These are phyloP conservation scores for Asteroscopus sphinx DNA, from an alignment of 2,888 invertebrate genomes.

Conservation along the genomic window DNA sequence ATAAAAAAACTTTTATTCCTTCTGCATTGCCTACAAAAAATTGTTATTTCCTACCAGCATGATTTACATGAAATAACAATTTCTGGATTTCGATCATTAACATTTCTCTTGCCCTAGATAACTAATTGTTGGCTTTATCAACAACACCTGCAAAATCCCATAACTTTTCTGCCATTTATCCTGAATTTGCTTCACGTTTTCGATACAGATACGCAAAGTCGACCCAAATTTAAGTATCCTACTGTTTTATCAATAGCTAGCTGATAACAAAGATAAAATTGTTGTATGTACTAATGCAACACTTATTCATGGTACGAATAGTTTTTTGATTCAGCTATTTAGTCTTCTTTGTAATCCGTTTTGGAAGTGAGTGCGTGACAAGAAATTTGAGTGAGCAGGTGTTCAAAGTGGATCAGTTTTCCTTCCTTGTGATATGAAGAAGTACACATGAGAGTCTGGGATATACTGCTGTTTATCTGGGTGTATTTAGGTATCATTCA, in stretches of 20 bases:
- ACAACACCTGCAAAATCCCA: neutral
- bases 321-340: constrained; percentile 44
- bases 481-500: neutral
- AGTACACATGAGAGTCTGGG: neutral
- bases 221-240: constrained; percentile 83
- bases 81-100: neutral
- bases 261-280: constrained; percentile 86
- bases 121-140: neutral
- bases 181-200: constrained; percentile 45
- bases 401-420: constrained; percentile 51
- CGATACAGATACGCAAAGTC: constrained; percentile 70
- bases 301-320: constrained; percentile 56
- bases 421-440: constrained; percentile 26
- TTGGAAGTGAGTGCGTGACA: constrained; percentile 64
- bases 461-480: neutral
- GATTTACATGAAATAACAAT: no score
- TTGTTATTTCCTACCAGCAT: no score
- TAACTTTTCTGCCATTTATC: constrained; percentile 2
- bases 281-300: constrained; percentile 71
- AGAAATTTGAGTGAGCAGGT: constrained; percentile 71
- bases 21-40: no score
- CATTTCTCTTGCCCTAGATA: neutral
- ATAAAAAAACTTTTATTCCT: no score
- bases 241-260: constrained; percentile 79
- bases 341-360: constrained; percentile 35